A percentile compares a stretch with the other conserved stretches of the same genome.
These are phyloP conservation scores for Phoxinus phoxinus DNA, from an alignment of 2,113 vertebrate genomes.

Conservation along the genomic window DNA sequence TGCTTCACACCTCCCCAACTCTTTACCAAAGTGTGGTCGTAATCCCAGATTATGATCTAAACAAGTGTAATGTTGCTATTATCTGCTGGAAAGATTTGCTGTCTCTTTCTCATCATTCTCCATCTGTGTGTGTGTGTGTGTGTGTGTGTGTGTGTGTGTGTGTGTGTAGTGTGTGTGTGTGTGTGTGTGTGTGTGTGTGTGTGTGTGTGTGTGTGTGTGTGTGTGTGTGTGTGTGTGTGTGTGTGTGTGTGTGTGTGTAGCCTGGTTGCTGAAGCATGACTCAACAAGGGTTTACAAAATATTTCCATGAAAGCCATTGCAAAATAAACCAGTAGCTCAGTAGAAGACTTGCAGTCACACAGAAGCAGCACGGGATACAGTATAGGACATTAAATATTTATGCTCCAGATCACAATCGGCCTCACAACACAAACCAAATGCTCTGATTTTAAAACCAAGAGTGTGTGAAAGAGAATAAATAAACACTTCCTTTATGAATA, in stretches of 20 bases:
- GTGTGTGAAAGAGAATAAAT: slow-evolving; percentile 16
- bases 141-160: too few relatives aligned
- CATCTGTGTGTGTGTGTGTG: background rate
- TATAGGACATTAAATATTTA: slow-evolving; percentile 53
- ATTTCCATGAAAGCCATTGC: slow-evolving; percentile 54
- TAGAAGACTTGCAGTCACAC: slow-evolving; percentile 35
- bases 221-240: background rate
- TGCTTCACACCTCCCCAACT: slow-evolving; percentile 63
- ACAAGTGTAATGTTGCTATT: slow-evolving; percentile 57
- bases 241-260: slow-evolving; percentile 10
- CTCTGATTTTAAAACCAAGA: background rate
- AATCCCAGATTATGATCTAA: slow-evolving; percentile 64
- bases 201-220: too few relatives aligned
- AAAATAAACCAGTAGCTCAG: slow-evolving; percentile 39
- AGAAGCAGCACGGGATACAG: background rate
- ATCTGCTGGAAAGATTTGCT: slow-evolving; percentile 39
- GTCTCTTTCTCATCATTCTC: slow-evolving; percentile 16
- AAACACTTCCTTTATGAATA: slow-evolving; percentile 14
- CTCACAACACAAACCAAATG: background rate
- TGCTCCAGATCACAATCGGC: background rate
- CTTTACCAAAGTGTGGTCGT: slow-evolving; percentile 71
- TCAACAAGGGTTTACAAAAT: slow-evolving; percentile 41
- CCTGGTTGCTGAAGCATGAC: slow-evolving; percentile 12
- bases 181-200: too few relatives aligned
- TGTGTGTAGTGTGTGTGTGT: too few relatives aligned